Conservation (phyloP, 2,797 vertebrate genomes). For the Xyrichtys novacula region DNA sequence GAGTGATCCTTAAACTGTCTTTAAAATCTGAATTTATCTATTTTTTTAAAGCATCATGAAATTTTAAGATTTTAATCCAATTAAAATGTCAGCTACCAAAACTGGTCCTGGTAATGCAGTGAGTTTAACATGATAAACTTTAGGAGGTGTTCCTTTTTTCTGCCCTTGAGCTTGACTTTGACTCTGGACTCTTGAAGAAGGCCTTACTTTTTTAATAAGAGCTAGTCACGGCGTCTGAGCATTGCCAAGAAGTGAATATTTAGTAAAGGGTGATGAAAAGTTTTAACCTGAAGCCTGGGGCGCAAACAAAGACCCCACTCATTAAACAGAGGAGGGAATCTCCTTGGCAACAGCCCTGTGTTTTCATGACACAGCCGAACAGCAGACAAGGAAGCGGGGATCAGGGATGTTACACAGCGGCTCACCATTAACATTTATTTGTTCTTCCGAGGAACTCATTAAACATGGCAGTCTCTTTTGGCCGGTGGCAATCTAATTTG, state of each 20-base stretch:
- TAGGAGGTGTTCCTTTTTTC: slow-evolving; percentile 17
- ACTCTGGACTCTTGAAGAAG: neutral
- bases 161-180: slow-evolving; percentile 38
- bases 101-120: neutral
- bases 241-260: slow-evolving; percentile 32
- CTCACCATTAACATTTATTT: slow-evolving; percentile 71
- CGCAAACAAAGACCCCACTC: slow-evolving; percentile 62
- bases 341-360: slow-evolving; percentile 57
- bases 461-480: slow-evolving; percentile 58
- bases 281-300: slow-evolving; percentile 50
- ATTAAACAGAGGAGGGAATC: slow-evolving; percentile 47
- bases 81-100: neutral
- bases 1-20: too few species aligned
- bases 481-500: slow-evolving; percentile 45
- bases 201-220: slow-evolving; percentile 17
- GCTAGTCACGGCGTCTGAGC: slow-evolving; percentile 11
- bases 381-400: slow-evolving; percentile 38
- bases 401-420: slow-evolving; percentile 21
- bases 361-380: slow-evolving; percentile 46
- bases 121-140: slow-evolving; percentile 7
- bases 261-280: slow-evolving; percentile 67
- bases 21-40: too few species aligned
- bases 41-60: too few species aligned
- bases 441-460: slow-evolving; percentile 66
- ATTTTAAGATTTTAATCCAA: too few species aligned